Evolutionary conservation across 2,113 vertebrate genomes (phyloP).

Genomic region (Pygathrix nemaeus): DNA sequence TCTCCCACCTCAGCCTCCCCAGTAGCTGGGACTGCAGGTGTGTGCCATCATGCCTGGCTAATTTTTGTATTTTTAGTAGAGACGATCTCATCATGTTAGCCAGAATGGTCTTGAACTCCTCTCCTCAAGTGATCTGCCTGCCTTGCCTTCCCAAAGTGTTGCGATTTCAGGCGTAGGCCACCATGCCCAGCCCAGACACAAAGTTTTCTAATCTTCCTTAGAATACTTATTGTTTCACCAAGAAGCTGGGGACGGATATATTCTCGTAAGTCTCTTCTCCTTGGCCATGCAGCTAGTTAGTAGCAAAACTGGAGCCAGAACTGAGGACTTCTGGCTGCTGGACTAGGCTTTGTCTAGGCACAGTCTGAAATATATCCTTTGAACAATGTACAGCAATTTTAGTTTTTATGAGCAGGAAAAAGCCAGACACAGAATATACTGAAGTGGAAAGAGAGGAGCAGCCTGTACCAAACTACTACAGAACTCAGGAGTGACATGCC

Average conservation of each 20-base stretch:
- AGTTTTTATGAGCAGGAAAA: neutral
- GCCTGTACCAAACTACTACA: neutral
- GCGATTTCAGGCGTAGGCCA: too few species aligned
- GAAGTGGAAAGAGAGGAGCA: neutral
- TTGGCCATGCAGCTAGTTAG: neutral
- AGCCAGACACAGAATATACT: neutral
- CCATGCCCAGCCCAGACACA: neutral
- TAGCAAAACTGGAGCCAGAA: neutral
- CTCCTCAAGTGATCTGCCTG: too few species aligned
- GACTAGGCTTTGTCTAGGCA: neutral
- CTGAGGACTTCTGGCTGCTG: neutral
- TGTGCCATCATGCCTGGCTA: too few species aligned
- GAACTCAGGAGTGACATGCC: neutral
- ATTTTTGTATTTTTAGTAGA: too few species aligned
- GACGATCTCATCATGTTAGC: too few species aligned
- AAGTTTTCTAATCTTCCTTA: neutral
- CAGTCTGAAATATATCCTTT: neutral
- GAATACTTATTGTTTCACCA: neutral
- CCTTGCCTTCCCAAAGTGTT: too few species aligned
- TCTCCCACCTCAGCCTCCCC: too few species aligned
- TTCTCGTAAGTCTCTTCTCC: neutral
- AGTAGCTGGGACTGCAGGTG: too few species aligned
- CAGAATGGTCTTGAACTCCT: too few species aligned
- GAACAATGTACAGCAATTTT: neutral
- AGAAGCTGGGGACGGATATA: neutral